Percentiles rank a stretch among this genome's conserved stretches.
Conservation (phyloP, 2,113 vertebrate genomes). For the Pomatostomus ruficeps region DNA sequence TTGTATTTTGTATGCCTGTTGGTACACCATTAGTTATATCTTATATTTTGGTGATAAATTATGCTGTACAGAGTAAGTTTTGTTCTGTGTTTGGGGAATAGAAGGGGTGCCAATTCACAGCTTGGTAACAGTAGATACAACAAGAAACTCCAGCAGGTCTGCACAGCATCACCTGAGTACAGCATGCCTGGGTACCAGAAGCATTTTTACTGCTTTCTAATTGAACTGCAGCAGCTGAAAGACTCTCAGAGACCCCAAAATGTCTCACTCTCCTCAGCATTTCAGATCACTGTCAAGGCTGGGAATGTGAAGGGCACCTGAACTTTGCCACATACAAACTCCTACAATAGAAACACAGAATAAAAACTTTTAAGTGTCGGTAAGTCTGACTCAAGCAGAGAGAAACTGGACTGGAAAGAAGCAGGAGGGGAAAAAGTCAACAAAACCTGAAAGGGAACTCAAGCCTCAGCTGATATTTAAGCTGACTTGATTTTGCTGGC, state of each 20-base stretch:
- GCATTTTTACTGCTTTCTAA: neutral
- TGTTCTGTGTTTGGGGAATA: neutral
- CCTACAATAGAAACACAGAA: neutral
- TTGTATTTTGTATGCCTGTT: neutral
- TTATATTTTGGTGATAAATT: neutral
- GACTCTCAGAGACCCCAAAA: neutral
- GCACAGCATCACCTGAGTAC: neutral
- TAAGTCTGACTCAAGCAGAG: conserved; percentile 1
- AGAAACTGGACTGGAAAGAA: neutral
- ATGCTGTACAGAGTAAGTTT: neutral
- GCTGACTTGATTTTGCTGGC: conserved; percentile 37
- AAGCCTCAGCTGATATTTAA: conserved; percentile 50
- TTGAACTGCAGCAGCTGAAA: neutral
- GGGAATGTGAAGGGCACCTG: neutral
- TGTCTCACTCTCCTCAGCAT: neutral
- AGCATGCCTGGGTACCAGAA: neutral
- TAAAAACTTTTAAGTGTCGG: neutral
- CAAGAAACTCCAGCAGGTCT: neutral
- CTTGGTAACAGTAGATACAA: neutral
- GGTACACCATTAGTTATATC: neutral
- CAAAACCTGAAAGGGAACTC: conserved; percentile 14
- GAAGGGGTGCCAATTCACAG: neutral
- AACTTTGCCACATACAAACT: neutral
- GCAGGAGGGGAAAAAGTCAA: conserved; percentile 33
- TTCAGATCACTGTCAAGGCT: neutral